These are phyloP conservation scores for Phyllopteryx taeniolatus DNA, from an alignment of 2,113 vertebrate genomes.

Conservation along the genomic window DNA sequence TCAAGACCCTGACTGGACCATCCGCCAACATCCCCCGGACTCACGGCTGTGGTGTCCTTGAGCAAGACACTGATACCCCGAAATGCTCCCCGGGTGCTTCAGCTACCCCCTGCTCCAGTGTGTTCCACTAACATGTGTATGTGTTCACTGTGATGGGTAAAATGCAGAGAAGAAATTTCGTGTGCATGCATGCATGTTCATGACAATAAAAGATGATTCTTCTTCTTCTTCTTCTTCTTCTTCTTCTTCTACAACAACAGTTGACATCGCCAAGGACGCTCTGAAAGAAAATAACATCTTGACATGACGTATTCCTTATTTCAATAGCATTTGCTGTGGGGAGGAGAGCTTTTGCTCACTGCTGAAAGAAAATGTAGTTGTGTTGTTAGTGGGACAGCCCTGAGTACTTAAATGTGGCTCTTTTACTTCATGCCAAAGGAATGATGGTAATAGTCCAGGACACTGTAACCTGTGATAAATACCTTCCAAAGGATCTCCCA, in stretches of 20 bases:
- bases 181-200: too few relatives aligned
- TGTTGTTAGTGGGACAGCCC: constrained; percentile 25
- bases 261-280: neutral
- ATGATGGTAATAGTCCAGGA: constrained; percentile 52
- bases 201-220: too few relatives aligned
- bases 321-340: constrained; percentile 55
- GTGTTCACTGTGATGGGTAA: too few relatives aligned
- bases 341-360: constrained; percentile 14
- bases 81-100: too few relatives aligned
- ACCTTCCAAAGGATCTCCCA: constrained; percentile 23
- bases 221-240: too few relatives aligned
- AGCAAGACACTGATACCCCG: too few relatives aligned
- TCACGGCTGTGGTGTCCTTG: too few relatives aligned
- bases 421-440: constrained; percentile 36
- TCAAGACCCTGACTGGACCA: too few relatives aligned
- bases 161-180: too few relatives aligned
- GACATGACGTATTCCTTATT: constrained; percentile 33
- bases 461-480: constrained; percentile 46
- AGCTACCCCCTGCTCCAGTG: too few relatives aligned
- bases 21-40: too few relatives aligned
- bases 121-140: too few relatives aligned
- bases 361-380: constrained; percentile 35
- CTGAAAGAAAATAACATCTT: constrained; percentile 49
- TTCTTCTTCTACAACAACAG: constrained; percentile 47
- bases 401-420: constrained; percentile 48